phyloP scores from a whole-genome alignment of 2,113 vertebrate species.

The Hypomesus transpacificus region DNA sequence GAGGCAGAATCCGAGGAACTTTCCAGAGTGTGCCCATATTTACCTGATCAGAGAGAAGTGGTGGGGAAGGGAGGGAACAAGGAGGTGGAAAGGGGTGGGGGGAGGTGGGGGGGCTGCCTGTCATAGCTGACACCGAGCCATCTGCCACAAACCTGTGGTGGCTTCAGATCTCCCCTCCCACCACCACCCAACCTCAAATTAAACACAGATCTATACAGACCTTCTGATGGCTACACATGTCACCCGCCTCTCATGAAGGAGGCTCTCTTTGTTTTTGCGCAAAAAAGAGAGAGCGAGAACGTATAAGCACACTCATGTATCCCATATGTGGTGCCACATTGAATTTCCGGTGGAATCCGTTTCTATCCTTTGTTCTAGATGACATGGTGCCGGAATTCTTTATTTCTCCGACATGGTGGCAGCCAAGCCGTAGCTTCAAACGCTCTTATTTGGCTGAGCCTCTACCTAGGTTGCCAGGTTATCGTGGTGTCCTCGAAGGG shows the following conservation, averaged over 20 bases:
- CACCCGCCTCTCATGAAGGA: constrained; percentile 88
- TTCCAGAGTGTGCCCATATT: constrained; percentile 92
- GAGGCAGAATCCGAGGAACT: constrained; percentile 86
- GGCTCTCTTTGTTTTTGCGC: constrained; percentile 60
- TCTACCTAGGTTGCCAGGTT: constrained; percentile 85
- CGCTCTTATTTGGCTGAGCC: constrained; percentile 76
- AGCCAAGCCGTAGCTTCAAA: constrained; percentile 83
- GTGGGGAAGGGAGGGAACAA: neutral
- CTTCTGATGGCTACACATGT: constrained; percentile 90
- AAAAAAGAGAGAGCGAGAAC: constrained; percentile 75
- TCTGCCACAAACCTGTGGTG: constrained; percentile 98
- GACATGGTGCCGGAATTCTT: constrained; percentile 82
- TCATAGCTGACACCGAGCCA: constrained; percentile 96
- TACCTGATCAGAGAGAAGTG: constrained; percentile 89
- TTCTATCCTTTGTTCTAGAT: constrained; percentile 83
- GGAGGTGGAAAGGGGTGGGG: constrained; percentile 37
- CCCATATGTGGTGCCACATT: constrained; percentile 96
- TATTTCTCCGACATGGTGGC: constrained; percentile 75
- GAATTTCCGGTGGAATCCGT: constrained; percentile 89
- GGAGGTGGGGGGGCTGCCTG: constrained; percentile 85
- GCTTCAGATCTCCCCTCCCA: constrained; percentile 82
- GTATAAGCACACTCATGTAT: constrained; percentile 77
- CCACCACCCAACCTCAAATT: constrained; percentile 84
- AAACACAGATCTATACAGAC: constrained; percentile 88
- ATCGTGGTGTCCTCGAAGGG: constrained; percentile 79